A percentile compares a stretch with the other conserved stretches of the same genome.
Evolutionary conservation across 2,113 vertebrate genomes (phyloP).

Genomic region (Prietella phreatophila): DNA sequence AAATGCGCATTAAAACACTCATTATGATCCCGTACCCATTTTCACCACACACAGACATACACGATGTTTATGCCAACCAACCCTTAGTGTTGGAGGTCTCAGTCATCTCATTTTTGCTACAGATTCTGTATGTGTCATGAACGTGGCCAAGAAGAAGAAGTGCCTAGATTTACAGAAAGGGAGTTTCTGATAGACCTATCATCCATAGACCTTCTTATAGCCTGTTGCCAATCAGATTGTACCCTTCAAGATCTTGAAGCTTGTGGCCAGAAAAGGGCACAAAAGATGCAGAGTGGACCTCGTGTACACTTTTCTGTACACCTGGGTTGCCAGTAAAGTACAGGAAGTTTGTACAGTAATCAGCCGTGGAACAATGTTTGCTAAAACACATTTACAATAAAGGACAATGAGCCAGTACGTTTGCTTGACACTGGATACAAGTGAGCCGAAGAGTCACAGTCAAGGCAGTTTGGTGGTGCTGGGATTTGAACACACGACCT

Average conservation of each 20-base stretch:
- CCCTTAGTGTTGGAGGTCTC: neutral
- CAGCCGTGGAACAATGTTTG: too few species aligned
- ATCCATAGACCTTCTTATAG: neutral
- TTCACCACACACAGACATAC: constrained; percentile 13
- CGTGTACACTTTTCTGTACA: neutral
- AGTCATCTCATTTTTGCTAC: neutral
- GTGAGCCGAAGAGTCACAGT: neutral
- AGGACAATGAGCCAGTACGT: neutral
- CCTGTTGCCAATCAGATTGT: neutral
- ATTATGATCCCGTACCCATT: neutral
- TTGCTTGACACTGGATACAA: neutral
- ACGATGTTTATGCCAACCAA: neutral
- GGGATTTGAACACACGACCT: neutral
- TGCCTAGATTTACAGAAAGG: neutral
- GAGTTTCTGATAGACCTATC: neutral
- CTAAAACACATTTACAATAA: neutral
- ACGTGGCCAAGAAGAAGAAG: neutral
- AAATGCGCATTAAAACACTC: neutral
- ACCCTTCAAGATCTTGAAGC: neutral
- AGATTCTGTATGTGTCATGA: neutral
- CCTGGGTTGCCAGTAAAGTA: neutral
- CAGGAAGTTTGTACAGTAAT: neutral
- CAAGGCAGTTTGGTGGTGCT: neutral
- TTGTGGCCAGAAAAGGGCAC: neutral
- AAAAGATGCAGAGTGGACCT: neutral